phyloP scores from a whole-genome alignment of 2,888 invertebrate genomes.

The Thera obeliscata region DNA sequence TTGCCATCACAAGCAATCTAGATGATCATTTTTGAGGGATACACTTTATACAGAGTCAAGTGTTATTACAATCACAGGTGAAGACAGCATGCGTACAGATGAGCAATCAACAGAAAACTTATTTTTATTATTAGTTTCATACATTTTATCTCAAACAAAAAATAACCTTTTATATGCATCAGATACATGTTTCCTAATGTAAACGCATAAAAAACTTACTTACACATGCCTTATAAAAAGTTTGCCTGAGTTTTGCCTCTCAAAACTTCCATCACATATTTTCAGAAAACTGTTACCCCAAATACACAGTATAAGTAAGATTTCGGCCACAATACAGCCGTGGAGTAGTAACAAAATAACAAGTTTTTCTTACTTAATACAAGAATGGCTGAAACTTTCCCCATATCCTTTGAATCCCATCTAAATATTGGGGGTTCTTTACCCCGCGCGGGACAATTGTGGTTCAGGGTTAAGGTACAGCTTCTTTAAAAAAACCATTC shows the following conservation, averaged over 20 bases:
- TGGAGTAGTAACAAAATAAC: constrained; percentile 29
- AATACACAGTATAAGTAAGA: constrained; percentile 25
- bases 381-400: constrained; percentile 37
- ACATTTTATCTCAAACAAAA: too few relatives aligned
- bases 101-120: too few relatives aligned
- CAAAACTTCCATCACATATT: constrained; percentile 15
- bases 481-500: constrained; percentile 1
- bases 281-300: constrained; percentile 18
- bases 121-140: too few relatives aligned
- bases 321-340: constrained; percentile 27
- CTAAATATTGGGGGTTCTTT: constrained; percentile 39
- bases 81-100: too few relatives aligned
- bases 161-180: too few relatives aligned
- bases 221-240: too few relatives aligned
- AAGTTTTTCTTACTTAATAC: constrained; percentile 40
- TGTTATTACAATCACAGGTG: too few relatives aligned
- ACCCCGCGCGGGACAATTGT: constrained; percentile 34
- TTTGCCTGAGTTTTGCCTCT: background rate
- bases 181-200: too few relatives aligned
- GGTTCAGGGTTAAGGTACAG: constrained; percentile 25
- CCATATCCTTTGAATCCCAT: constrained; percentile 38
- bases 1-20: too few relatives aligned
- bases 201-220: too few relatives aligned
- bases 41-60: too few relatives aligned
- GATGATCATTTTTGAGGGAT: too few relatives aligned